These are phyloP conservation scores for Zaprionus gabonicus DNA, from an alignment of 1,140 invertebrate species.

Conservation along the genomic window DNA sequence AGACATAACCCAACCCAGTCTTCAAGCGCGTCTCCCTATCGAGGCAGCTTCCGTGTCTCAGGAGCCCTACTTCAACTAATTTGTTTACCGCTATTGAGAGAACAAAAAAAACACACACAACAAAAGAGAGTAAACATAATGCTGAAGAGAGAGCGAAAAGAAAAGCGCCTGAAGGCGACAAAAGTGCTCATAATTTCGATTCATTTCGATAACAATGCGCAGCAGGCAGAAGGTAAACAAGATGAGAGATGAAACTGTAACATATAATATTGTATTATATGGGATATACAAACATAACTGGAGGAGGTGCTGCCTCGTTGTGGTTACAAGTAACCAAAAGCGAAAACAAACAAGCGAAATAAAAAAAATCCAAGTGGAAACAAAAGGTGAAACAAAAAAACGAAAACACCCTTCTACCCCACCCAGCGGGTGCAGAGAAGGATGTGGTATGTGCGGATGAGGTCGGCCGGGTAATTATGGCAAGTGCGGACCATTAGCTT, in stretches of 20 bases:
- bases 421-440: constrained; percentile 20
- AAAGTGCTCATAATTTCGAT: constrained; percentile 72
- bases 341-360: constrained; percentile 71
- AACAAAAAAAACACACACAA: not conserved
- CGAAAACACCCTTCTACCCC: constrained; percentile 3
- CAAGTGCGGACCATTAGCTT: constrained; percentile 84
- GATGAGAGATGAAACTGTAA: constrained; percentile 4
- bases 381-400: constrained; percentile 60
- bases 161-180: constrained; percentile 63
- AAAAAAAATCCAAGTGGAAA: constrained; percentile 50
- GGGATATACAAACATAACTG: not conserved
- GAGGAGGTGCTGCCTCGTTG: constrained; percentile 29
- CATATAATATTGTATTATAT: constrained; percentile 6
- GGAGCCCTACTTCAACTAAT: constrained; percentile 63
- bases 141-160: constrained; percentile 12
- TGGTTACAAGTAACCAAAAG: constrained; percentile 76
- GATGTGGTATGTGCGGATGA: constrained; percentile 17
- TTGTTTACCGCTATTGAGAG: constrained; percentile 52
- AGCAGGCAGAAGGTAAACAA: constrained; percentile 42
- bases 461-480: constrained; percentile 70
- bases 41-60: constrained; percentile 2
- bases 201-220: constrained; percentile 55
- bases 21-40: constrained; percentile 20
- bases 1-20: not conserved
- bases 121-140: not conserved